Evolutionary conservation across 2,797 vertebrate genomes (phyloP), one percentile per base, ranked within the genome.

Genomic region (Diglossa cyanea): DNA sequence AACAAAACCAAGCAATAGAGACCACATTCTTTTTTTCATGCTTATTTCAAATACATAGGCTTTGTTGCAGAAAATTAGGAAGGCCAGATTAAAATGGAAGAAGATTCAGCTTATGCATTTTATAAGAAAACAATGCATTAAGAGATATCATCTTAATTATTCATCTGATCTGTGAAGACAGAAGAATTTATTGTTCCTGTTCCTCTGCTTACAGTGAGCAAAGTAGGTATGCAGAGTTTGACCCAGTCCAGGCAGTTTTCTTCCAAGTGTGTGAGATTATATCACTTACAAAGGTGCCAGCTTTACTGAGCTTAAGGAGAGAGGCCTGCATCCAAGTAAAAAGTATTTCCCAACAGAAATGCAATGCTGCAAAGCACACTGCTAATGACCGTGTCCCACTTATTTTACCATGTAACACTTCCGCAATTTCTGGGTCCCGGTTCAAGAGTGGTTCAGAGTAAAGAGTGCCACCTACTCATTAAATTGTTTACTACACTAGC

Each of bases 391-490:
- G 13, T 3, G 28, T 68, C 50, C 80, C 62, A 68, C 25, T 88
- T 91, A 70, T 7, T 90, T 65, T 39, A 48, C 89, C 75, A 5
- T 4, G 2, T 20, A 76, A 73, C n/a, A 20, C 91, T 96, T 93
- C 68, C 3, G 3, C 48, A 28, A 10, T 50, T 90, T 83, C 61
- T 72, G 58, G 65, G 87, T 95, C 68, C 5, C 6, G 9, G 83
- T 89, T 96, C 82, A 82, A 93, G 70, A 76, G 66, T 13, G 39
- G 74, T 62, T 95, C 76, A 83, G 48, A 90, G 70, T 24, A 48
- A 93, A 91, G 83, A 86, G 21, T 88, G 88, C 74, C 94, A 97
- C 70, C 76, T 78, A 54, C 71, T 97, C 94, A 97, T 95, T 96
- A 97, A 95, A 93, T 57, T 92, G 93, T 94, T 93, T 96, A 89